Base-by-base conservation (phyloP, 2,113 vertebrate genomes). In the Hyla sarda region DNA sequence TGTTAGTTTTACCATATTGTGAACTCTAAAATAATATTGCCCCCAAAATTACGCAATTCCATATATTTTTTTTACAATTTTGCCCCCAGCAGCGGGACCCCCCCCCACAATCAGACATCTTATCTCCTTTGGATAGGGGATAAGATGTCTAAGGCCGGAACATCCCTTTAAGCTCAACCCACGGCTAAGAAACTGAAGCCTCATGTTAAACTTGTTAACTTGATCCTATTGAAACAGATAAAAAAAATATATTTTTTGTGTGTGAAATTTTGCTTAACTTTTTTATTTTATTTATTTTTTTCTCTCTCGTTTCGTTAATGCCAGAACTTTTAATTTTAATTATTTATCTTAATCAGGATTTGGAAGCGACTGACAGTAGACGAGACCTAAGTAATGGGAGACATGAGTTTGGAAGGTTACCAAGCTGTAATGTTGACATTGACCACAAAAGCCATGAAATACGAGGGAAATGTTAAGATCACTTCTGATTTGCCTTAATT, bases 341-440 rank as follows among this genome's bases (percentile, higher is more conserved):
- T 93, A 95, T 95, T 95, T 95, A 95, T 93, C 91, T 91, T 94
- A 95, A 95, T 95, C 94, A 95, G 93, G 90, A 95, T 91, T 94
- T 94, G 92, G 92, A 95, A 89, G 89, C 93, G 92, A 95, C 90
- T 92, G 93, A 94, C 93, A 93, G 93, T 93, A 94, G 95, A 95
- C 94, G 94, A 95, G 94, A 90, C 8, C 91, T 93, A 89, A 83
- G 92, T 93, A 41, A 94, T 93, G 94, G 92, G 94, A 91, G 92
- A 92, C 93, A 89, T 90, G 92, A 92, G 88, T 87, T 89, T 95
- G 94, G 93, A 93, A 93, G 90, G 93, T 93, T 95, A 94, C 93
- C 92, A 93, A 88, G 88, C 90, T 94, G 93, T 74, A 41, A 74
- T 60, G 25, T 93, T 95, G 93, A 95, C 93, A 94, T 95, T 95